Conservation (phyloP, 2,888 invertebrate genomes). For the Apamea sordens region DNA sequence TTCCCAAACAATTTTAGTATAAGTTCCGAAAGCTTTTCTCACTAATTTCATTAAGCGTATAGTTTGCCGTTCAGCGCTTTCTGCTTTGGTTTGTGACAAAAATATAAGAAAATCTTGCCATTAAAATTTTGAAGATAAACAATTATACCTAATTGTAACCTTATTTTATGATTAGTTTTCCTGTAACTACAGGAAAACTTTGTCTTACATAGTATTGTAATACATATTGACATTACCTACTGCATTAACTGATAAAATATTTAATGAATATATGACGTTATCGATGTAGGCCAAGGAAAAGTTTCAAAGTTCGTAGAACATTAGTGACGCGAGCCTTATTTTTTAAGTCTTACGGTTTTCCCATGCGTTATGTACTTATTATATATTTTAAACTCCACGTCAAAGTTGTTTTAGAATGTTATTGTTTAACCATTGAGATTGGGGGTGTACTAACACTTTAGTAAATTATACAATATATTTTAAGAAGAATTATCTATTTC, state of each 20-base stretch:
- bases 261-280: slow-evolving; percentile 33
- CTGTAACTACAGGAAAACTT: slow-evolving; percentile 10
- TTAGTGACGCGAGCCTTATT: slow-evolving; percentile 27
- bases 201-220: slow-evolving; percentile 9
- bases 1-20: background rate
- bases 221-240: slow-evolving; percentile 5
- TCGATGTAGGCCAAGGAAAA: slow-evolving; percentile 40
- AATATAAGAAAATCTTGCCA: background rate
- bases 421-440: slow-evolving; percentile 18
- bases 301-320: slow-evolving; percentile 20
- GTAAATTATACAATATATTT: slow-evolving; percentile 7
- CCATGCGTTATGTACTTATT: background rate
- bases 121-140: background rate
- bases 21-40: background rate
- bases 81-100: background rate
- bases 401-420: slow-evolving; percentile 18
- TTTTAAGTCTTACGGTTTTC: slow-evolving; percentile 21
- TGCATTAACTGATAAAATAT: slow-evolving; percentile 28
- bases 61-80: background rate
- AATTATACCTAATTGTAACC: background rate
- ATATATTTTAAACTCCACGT: slow-evolving; percentile 1
- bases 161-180: slow-evolving; percentile 13
- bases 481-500: background rate
- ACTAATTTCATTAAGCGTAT: background rate
- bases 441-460: slow-evolving; percentile 21